Evolutionary conservation across 2,113 vertebrate species (phyloP), one percentile per base, ranked within the genome.

Genomic region (Scomber colias): DNA sequence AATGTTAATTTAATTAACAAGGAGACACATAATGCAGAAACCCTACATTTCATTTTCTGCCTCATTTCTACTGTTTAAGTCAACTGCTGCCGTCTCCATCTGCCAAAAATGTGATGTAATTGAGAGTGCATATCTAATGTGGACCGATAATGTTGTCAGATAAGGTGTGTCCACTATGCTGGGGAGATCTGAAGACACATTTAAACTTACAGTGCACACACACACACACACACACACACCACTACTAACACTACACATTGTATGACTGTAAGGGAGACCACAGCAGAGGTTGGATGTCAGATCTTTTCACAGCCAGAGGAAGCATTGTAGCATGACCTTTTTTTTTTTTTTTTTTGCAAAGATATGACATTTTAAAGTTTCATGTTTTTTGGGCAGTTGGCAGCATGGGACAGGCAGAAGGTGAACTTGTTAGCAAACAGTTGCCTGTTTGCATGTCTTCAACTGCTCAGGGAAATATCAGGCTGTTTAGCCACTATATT

Each of bases 1-100:
- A 27, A 1, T 49, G 49, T 49, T 63, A 19, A 57, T 75, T 49
- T 27, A 74, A 69, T 81, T n/a, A 45, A 24, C 15, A 3, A 14
- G 50, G 49, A 21, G 24, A 14, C 57, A 17, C 30, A 60, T 27
- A 50, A 35, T 53, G 49, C 44, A 50, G 14, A 19, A 17, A 54
- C 30, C 49, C 27, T n/a, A 21, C 44, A 10, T 57, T 57, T 35
- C 3, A 75, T 21, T 21, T 9, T 48, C 21, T 64, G 12, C 49
- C 17, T 9, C 40, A 14, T 64, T 71, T 40, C 3, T 35, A 0
- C 57, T 35, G 11, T 14, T 49, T 2, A 9, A 40, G 30, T 15
- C n/a, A 11, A 55, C 21, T 69, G 35, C 30, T 14, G 15, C 13
- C 21, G 40, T 21, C 24, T 15, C 72, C 27, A n/a, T 17, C 11